phyloP scores from a whole-genome alignment of 1,140 invertebrate species.

The Phenacoccus solenopsis region DNA sequence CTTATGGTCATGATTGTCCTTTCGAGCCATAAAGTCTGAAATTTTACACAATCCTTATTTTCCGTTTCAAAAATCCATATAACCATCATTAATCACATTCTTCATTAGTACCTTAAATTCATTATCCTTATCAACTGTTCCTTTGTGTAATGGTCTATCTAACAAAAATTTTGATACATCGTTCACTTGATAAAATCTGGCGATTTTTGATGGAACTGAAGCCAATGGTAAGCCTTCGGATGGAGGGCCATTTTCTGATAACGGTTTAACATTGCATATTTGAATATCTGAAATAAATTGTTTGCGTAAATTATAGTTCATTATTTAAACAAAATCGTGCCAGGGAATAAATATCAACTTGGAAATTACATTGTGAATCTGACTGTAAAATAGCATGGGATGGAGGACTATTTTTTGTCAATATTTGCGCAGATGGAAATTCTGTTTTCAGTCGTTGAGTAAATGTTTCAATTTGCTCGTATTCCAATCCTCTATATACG shows the following conservation, averaged over 20 bases:
- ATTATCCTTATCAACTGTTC: conserved; percentile 79
- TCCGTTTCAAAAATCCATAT: too few species aligned
- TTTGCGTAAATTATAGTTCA: neutral
- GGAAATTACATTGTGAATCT: conserved; percentile 61
- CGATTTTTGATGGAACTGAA: conserved; percentile 70
- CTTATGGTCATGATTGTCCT: conserved; percentile 75
- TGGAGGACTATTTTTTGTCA: conserved; percentile 82
- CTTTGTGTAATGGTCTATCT: conserved; percentile 77
- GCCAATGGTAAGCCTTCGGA: conserved; percentile 33
- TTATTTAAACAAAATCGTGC: too few species aligned
- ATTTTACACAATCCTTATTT: too few species aligned
- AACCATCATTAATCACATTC: too few species aligned
- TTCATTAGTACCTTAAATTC: conserved; percentile 61
- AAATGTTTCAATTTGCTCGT: conserved; percentile 88
- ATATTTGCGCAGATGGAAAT: conserved; percentile 79
- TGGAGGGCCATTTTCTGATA: conserved; percentile 43
- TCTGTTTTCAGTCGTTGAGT: conserved; percentile 84
- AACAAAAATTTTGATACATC: conserved; percentile 84
- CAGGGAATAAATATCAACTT: too few species aligned
- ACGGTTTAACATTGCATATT: conserved; percentile 88
- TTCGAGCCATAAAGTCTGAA: conserved; percentile 78
- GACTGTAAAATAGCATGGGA: conserved; percentile 72
- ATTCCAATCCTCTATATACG: conserved; percentile 89
- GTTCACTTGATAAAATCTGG: conserved; percentile 80
- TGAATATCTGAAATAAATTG: conserved; percentile 53